phyloP scores from a whole-genome alignment of 2,797 vertebrate species.

The Coendou prehensilis region DNA sequence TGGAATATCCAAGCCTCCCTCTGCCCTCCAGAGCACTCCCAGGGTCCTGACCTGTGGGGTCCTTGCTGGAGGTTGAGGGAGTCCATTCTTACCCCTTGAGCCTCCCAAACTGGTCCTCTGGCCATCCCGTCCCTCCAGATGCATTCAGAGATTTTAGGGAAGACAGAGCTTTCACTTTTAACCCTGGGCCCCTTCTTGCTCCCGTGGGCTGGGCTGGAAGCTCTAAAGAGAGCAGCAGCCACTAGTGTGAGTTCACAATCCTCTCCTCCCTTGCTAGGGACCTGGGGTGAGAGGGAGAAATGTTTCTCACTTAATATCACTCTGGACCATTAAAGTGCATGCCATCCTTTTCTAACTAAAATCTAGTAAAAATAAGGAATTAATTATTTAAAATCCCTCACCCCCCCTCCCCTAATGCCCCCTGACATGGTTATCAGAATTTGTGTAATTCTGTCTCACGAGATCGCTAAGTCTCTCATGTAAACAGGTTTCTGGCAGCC shows the following conservation, averaged over 20 bases:
- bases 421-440: neutral
- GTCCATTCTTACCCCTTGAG: neutral
- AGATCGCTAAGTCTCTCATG: neutral
- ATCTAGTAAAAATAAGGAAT: slow-evolving; percentile 36
- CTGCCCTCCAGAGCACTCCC: neutral
- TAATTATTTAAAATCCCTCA: neutral
- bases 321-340: slow-evolving; percentile 42
- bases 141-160: neutral
- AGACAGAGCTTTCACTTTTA: neutral
- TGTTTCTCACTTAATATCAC: neutral
- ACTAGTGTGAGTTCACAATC: neutral
- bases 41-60: neutral
- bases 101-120: neutral
- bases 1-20: neutral
- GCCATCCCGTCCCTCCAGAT: neutral
- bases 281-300: neutral
- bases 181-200: neutral
- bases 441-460: neutral
- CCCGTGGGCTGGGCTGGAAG: neutral
- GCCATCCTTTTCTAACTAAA: slow-evolving; percentile 30
- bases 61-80: neutral
- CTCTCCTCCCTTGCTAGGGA: neutral
- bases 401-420: neutral
- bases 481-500: neutral
- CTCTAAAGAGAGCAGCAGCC: neutral